Conservation (phyloP, 2,797 vertebrate genomes). For the Mastacembelus armatus region DNA sequence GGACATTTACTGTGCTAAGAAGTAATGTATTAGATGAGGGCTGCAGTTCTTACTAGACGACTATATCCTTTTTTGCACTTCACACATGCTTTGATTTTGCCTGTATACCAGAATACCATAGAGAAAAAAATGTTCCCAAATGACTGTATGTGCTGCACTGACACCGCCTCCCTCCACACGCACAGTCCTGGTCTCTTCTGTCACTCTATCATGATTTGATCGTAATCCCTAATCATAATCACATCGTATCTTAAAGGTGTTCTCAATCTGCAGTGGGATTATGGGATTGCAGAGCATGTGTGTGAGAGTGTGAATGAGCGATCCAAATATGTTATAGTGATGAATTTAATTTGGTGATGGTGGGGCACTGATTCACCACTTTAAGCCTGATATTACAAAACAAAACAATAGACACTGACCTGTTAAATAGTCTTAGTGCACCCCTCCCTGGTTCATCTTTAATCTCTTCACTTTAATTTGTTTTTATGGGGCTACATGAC, state of each 20-base stretch:
- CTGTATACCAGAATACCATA: neutral
- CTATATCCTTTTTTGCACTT: too few relatives aligned
- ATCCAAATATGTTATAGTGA: conserved; percentile 60
- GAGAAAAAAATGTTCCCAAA: conserved; percentile 4
- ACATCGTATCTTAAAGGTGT: conserved; percentile 84
- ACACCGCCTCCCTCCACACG: conserved; percentile 18
- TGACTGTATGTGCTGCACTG: neutral
- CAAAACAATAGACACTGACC: conserved; percentile 70
- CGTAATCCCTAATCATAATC: conserved; percentile 82
- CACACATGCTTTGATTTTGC: too few relatives aligned
- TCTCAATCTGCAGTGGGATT: conserved; percentile 85
- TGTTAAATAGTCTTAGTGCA: conserved; percentile 42
- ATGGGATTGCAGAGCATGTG: conserved; percentile 74
- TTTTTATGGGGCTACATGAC: conserved; percentile 36
- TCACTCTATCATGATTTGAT: conserved; percentile 81
- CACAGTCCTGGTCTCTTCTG: conserved; percentile 75
- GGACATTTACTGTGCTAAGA: too few relatives aligned
- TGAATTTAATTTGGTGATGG: conserved; percentile 78
- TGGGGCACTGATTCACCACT: conserved; percentile 51
- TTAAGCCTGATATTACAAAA: conserved; percentile 66
- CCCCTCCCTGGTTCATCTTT: conserved; percentile 29
- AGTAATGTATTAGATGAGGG: too few relatives aligned
- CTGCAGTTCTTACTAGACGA: too few relatives aligned
- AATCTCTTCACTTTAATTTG: conserved; percentile 70
- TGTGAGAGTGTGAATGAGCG: conserved; percentile 61